Evolutionary conservation across 2,797 vertebrate genomes (phyloP), one percentile per base, ranked within the genome.

Genomic region (Phataginus tricuspis): DNA sequence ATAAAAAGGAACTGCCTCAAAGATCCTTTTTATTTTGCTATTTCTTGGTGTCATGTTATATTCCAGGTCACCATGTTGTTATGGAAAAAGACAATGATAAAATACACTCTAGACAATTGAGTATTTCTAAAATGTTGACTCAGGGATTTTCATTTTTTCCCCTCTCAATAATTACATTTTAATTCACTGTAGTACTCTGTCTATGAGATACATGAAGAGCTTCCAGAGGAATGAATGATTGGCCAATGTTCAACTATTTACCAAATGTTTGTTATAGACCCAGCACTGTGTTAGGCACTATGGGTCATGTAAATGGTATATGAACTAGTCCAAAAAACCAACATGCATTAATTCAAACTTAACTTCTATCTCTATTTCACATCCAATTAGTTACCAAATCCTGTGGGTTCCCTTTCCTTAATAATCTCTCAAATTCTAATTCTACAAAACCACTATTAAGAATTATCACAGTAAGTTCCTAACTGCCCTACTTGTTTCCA

Each of bases 1-100:
- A 99, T 98, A 98, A 98, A 98, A 99, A 98, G 97, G 75, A 98
- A 96, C 85, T 94, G 95, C 80, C 98, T 98, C 96, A 97, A 98
- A 98, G 86, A 96, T 78, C 34, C 57, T 61, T 97, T 98, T 97
- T 93, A 97, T 97, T 98, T 96, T 96, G 45, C 87, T 98, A 34
- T 97, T 98, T 96, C 96, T 95, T 97, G 74, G 61, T 97, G 95
- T 98, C 98, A 96, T 90, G 93, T 95, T 98, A 92, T 88, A 98
- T 98, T 97, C 95, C 23, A 96, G 91, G 75, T 68, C 53, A 90
- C 71, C 63, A 49, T 68, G 93, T 23, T 75, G n/a, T 95, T 98
- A 96, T 77, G 15, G 79, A 95, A 98, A 98, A 97, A 71, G 84
- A 98, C 97, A 98, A 96, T 63, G 39, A 97, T 95, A 97, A 98